Base-by-base conservation (phyloP, 2,797 vertebrate genomes). In the Strix occidentalis region DNA sequence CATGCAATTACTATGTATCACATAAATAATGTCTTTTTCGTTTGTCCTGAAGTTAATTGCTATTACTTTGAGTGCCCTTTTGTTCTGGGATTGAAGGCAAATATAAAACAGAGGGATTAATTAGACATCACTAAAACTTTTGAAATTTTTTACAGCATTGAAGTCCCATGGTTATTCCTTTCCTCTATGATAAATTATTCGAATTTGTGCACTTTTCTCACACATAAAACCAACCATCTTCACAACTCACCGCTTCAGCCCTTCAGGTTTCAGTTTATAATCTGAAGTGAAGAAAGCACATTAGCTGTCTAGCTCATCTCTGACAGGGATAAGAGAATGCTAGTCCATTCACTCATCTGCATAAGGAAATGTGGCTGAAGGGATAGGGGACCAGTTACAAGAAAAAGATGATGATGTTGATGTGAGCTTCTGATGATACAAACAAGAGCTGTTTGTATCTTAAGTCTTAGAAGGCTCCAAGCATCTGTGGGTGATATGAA, bases 21-120 rank as follows among this genome's bases (percentile, higher is more conserved):
- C 75, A 50, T 53, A 65, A 95, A 71, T 25, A 87, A 85, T 76
- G 31, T 89, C 65, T 79, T 91, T 70, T 87, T 53, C 50, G 58
- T 92, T 95, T 94, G 33, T 39, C 69, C 39, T 70, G 60, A 84
- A 61, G 68, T n/a, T 71, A 90, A 45, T 66, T 91, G 37, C 20
- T 89, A 65, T 39, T 70, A 72, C 28, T 94, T 88, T 68, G 56
- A 93, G 43, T 28, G 17, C 4, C 4, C 5, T 48, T 89, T 96
- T 74, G 29, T 87, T 57, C 13, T 90, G 29, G 24, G 37, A 61
- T 21, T 31, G 19, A 71, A 85, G 23, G 5, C 91, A 71, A 84
- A 65, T 13, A 35, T n/a, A 50, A 87, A 91, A 89, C 43, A 88
- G 60, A 76, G 3, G n/a, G 51, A 72, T 54, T 79, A 16, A 65